Evolutionary conservation across 2,113 vertebrate species (phyloP).

Genomic region (Ictalurus furcatus): DNA sequence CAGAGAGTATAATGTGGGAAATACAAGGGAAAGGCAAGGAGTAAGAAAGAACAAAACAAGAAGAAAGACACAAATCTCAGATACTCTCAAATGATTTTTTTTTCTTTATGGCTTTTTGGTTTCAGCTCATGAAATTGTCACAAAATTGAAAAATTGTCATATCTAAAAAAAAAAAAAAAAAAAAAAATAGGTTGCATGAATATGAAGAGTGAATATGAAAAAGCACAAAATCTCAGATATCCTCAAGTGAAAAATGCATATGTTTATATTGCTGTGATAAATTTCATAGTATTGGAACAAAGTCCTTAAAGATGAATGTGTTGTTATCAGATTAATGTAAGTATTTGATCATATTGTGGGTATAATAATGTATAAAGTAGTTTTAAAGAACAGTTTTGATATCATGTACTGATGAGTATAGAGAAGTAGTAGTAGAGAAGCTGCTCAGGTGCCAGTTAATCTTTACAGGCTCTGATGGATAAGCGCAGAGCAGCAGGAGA

Average conservation of each 20-base stretch:
- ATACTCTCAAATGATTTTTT: not conserved
- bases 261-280: not conserved
- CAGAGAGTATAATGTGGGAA: not conserved
- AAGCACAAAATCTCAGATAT: not conserved
- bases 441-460: constrained; percentile 20
- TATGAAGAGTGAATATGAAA: not conserved
- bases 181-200: not conserved
- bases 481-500: not conserved
- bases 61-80: not conserved
- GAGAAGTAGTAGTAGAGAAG: not conserved
- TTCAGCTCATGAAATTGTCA: not conserved
- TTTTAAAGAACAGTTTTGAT: not conserved
- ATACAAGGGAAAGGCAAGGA: not conserved
- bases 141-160: not conserved
- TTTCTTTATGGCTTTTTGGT: not conserved
- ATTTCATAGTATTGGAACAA: not conserved
- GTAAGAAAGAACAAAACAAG: not conserved
- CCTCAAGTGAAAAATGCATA: not conserved
- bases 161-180: not conserved
- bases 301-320: not conserved
- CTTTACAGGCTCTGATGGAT: not conserved
- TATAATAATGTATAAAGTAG: not conserved
- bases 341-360: not conserved
- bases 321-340: not conserved
- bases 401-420: not conserved